Conservation (phyloP, 2,797 vertebrate genomes). For the Psittacula derbiana region DNA sequence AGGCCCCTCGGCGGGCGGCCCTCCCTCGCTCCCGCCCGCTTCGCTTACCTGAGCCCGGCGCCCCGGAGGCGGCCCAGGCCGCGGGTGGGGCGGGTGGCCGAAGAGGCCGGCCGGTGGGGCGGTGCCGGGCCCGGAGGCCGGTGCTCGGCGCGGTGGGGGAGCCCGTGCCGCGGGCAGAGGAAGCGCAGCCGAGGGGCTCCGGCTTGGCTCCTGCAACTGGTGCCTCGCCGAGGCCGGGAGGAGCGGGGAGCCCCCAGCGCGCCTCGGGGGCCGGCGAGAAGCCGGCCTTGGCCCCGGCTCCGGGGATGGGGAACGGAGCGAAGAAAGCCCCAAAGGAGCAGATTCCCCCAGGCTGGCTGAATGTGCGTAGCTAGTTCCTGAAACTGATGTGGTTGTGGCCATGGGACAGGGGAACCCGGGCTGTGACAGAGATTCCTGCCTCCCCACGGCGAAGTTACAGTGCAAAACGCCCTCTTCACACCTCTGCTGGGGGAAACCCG, state of each 20-base stretch:
- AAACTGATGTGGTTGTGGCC: rapidly evolving
- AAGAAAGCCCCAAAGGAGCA: neutral
- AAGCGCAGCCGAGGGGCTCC: neutral
- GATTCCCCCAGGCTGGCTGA: neutral
- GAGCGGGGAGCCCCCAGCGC: neutral
- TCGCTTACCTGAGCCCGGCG: neutral
- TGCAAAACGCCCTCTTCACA: rapidly evolving
- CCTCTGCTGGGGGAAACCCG: neutral
- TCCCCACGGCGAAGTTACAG: rapidly evolving
- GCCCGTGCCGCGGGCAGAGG: neutral
- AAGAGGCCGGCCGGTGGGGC: neutral
- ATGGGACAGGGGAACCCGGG: neutral
- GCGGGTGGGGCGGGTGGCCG: neutral
- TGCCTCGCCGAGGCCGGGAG: slow-evolving; percentile 46
- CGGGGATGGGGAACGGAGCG: rapidly evolving
- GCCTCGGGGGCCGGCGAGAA: neutral
- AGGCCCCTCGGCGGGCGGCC: neutral
- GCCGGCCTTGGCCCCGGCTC: neutral
- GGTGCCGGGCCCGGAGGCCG: neutral
- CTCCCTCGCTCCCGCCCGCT: neutral
- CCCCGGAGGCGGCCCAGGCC: neutral
- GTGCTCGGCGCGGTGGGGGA: neutral
- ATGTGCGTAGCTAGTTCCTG: neutral
- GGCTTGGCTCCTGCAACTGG: neutral
- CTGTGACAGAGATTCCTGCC: neutral